Evolutionary conservation across 2,888 invertebrate species (phyloP).

Genomic region (Clistopyga incitator): DNA sequence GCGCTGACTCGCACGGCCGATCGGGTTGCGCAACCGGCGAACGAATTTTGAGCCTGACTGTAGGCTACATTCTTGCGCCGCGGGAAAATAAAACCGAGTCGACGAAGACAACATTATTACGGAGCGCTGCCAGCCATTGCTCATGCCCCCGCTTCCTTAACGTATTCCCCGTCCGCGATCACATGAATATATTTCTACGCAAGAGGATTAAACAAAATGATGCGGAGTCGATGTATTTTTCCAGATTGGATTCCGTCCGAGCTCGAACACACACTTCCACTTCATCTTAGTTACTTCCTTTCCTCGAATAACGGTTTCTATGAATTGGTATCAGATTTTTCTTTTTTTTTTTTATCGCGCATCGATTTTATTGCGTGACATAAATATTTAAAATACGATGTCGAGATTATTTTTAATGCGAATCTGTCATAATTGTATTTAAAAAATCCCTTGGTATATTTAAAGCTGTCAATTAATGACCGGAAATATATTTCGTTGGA

Average conservation of each 20-base stretch:
- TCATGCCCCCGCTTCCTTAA: slow-evolving; percentile 82
- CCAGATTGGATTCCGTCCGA: neutral
- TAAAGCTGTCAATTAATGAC: no score
- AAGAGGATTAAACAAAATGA: slow-evolving; percentile 30
- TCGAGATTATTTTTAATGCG: no score
- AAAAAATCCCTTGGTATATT: no score
- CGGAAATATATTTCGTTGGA: no score
- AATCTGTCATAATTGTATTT: no score
- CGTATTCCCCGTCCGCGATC: slow-evolving; percentile 71
- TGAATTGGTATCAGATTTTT: no score
- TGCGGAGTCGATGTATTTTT: slow-evolving; percentile 9
- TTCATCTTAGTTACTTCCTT: neutral
- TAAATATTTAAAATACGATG: no score
- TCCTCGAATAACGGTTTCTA: neutral
- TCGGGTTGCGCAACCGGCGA: slow-evolving; percentile 80
- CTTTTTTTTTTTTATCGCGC: no score
- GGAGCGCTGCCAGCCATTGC: slow-evolving; percentile 83
- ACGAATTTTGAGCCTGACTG: slow-evolving; percentile 83
- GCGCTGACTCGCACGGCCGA: slow-evolving; percentile 60
- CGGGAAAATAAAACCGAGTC: slow-evolving; percentile 83
- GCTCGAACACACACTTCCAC: neutral
- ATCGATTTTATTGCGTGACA: no score
- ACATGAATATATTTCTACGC: slow-evolving; percentile 35
- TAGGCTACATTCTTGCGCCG: slow-evolving; percentile 84
- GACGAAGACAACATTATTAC: slow-evolving; percentile 84